Percentiles rank a stretch among this genome's conserved stretches.
Conservation (phyloP, 2,113 vertebrate species). For the Cyprinodon brontotheroides region DNA sequence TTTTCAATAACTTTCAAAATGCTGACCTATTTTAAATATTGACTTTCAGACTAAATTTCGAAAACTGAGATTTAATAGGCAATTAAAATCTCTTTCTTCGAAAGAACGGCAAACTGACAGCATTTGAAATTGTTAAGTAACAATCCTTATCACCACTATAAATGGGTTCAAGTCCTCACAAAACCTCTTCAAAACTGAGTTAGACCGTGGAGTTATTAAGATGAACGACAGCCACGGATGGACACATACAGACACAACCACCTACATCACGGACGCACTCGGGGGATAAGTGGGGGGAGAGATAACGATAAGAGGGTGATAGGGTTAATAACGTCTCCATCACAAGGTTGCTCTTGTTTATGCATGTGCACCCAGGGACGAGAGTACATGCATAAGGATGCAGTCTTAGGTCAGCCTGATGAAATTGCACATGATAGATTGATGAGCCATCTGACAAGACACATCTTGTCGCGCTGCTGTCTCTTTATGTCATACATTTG, state of each 20-base stretch:
- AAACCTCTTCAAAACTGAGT: conserved; percentile 48
- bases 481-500: conserved; percentile 35
- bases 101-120: neutral
- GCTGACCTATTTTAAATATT: neutral
- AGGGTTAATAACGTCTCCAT: conserved; percentile 71
- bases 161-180: conserved; percentile 48
- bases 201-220: conserved; percentile 56
- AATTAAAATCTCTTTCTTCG: neutral
- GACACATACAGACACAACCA: conserved; percentile 16
- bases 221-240: conserved; percentile 43
- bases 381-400: conserved; percentile 14
- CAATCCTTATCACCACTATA: conserved; percentile 39
- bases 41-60: neutral
- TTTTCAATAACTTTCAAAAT: neutral
- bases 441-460: conserved; percentile 34
- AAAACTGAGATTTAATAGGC: conserved; percentile 23
- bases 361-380: neutral
- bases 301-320: conserved; percentile 68
- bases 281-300: conserved; percentile 44
- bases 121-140: conserved; percentile 25
- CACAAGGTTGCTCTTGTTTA: conserved; percentile 30
- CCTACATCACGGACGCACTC: conserved; percentile 1
- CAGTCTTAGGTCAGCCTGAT: conserved; percentile 38
- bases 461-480: conserved; percentile 23
- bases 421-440: conserved; percentile 57